Base-by-base conservation (phyloP, 2,113 vertebrate genomes). In the Trichechus manatus region DNA sequence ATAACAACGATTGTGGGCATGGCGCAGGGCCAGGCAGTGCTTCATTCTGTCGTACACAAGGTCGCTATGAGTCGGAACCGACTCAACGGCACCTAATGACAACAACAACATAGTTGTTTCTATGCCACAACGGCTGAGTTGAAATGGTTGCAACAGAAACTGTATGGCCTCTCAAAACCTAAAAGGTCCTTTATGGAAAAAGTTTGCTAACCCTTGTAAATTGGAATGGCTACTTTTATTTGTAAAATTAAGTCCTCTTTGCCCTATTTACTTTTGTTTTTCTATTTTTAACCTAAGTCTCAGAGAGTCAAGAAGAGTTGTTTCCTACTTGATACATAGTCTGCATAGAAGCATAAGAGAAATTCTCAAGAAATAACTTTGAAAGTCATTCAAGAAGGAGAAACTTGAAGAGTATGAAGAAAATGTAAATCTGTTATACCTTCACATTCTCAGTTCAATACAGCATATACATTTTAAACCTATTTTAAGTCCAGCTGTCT, bases 221-320 rank as follows among this genome's bases (percentile, higher is more conserved):
- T 1, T 31, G 14, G 68, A 36, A 36, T n/a, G 68, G 19, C 33
- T 72, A n/a, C 68, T 36, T 72, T 72, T 72, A n/a, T 72, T 33
- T 19, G 68, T 36, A 36, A 72, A 72, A 20, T n/a, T 29, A n/a
- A 36, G 68, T 72, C 33, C 17, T 36, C 17, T 36, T 72, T 72
- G 68, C 15, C 68, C 27, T 72, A 33, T n/a, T 7, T 15, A n/a
- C 14, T 33, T 33, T n/a, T 56, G 31, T n/a, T 29, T 70, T 84
- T 88, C 88, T 50, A 77, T 63, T 87, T 93, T 91, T 91, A 63
- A 93, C 39, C 59, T 68, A 68, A 82, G 13, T 64, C 33, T 91
- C 29, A 84, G 80, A 78, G 42, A 91, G 6, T 19, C 9, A 59
- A 36, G 14, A 33, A 86, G 83, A 61, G 14, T 19, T 68, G 9